These are phyloP conservation scores for Heteropelma amictum DNA, from an alignment of 2,888 invertebrate species.

Conservation along the genomic window DNA sequence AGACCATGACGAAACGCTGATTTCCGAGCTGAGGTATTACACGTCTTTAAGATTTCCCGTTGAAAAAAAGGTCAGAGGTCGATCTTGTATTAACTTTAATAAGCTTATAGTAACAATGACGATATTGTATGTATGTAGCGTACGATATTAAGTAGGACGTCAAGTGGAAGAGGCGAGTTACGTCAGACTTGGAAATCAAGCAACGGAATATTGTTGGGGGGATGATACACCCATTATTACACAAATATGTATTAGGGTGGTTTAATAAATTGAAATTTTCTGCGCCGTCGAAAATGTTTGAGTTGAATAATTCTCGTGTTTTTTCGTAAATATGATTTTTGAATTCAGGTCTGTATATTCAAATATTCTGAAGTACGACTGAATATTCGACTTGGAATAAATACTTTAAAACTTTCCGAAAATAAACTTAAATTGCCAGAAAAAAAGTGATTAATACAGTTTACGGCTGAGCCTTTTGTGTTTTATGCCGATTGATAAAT, in stretches of 20 bases:
- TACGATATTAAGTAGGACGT: neutral
- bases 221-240: neutral
- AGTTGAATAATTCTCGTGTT: no score
- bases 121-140: neutral
- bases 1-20: neutral
- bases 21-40: neutral
- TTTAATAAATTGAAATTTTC: no score
- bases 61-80: constrained; percentile 36
- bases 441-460: no score
- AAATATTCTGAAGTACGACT: no score
- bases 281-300: no score
- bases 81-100: constrained; percentile 7
- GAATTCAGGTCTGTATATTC: no score
- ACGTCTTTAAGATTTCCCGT: neutral
- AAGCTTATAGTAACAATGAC: constrained; percentile 11
- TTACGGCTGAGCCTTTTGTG: no score
- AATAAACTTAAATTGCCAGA: no score
- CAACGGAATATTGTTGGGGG: neutral
- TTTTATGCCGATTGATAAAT: no score
- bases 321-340: no score
- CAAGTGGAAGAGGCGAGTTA: constrained; percentile 29
- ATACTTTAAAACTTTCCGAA: no score
- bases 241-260: neutral
- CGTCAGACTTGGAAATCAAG: constrained; percentile 21
- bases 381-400: no score